Percentiles rank a stretch among this genome's conserved stretches.
phyloP scores from a whole-genome alignment of 2,797 vertebrate species.

The Spheniscus humboldti region DNA sequence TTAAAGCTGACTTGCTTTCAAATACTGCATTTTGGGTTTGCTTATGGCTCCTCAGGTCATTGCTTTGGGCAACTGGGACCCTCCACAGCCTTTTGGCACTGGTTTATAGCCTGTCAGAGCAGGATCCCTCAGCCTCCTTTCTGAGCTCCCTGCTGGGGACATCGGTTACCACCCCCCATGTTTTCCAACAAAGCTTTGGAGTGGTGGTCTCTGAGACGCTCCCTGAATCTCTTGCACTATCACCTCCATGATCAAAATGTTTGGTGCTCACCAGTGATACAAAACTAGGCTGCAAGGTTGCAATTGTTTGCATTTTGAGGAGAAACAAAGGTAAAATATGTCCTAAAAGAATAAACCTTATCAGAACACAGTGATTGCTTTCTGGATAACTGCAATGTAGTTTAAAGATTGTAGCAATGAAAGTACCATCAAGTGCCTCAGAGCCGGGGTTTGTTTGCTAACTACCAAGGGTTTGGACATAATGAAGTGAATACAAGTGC shows the following conservation, averaged over 20 bases:
- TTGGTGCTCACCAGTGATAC: neutral
- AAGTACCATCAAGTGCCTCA: neutral
- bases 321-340: neutral
- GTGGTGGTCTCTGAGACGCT: neutral
- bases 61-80: neutral
- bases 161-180: fast-evolving
- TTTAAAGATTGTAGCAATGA: neutral
- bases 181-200: neutral
- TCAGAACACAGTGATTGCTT: neutral
- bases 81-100: neutral
- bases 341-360: neutral
- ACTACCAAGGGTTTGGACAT: neutral
- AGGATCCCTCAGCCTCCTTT: neutral
- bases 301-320: neutral
- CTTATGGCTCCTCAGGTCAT: neutral
- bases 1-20: neutral
- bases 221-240: neutral
- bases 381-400: neutral
- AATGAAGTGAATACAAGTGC: neutral
- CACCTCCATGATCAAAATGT: fast-evolving
- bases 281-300: neutral
- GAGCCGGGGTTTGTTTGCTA: neutral
- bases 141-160: neutral
- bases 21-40: neutral
- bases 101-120: neutral